Evolutionary conservation across 2,113 vertebrate species (phyloP).

Genomic region (Himantopus leucocephalus): DNA sequence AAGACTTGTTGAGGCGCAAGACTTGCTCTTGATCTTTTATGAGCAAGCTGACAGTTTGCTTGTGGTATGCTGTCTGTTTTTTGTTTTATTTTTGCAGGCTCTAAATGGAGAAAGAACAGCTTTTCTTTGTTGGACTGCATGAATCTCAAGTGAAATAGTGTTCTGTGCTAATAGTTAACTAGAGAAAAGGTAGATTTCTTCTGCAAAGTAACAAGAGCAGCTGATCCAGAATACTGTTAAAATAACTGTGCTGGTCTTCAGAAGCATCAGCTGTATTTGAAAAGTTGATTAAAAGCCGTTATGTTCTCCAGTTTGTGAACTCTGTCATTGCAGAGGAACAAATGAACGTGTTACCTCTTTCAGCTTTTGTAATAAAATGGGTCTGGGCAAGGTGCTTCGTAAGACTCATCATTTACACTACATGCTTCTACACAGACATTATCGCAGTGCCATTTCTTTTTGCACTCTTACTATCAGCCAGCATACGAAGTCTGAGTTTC

Average conservation of each 20-base stretch:
- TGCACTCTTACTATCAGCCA: background rate
- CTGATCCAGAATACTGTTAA: background rate
- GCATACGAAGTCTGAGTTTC: background rate
- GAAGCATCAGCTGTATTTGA: background rate
- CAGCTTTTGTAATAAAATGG: background rate
- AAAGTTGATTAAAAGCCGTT: background rate
- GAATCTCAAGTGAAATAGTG: background rate
- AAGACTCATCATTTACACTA: background rate
- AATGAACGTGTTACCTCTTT: background rate
- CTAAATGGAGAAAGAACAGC: background rate
- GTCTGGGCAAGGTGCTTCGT: background rate
- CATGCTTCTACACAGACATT: background rate
- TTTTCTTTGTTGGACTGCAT: background rate
- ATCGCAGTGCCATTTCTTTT: background rate
- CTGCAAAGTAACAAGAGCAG: background rate
- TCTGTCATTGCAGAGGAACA: background rate
- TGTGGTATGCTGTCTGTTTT: conserved; percentile 35
- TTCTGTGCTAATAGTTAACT: background rate
- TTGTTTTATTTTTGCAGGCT: conserved; percentile 18
- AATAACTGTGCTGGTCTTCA: background rate
- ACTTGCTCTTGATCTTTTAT: conserved; percentile 51
- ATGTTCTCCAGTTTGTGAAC: background rate
- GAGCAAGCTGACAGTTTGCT: conserved; percentile 58
- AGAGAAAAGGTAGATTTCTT: background rate
- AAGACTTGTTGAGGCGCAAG: conserved; percentile 38